A percentile compares a stretch with the other conserved stretches of the same genome.
Conservation (phyloP, 1,140 invertebrate species). For the Dryas iulia region DNA sequence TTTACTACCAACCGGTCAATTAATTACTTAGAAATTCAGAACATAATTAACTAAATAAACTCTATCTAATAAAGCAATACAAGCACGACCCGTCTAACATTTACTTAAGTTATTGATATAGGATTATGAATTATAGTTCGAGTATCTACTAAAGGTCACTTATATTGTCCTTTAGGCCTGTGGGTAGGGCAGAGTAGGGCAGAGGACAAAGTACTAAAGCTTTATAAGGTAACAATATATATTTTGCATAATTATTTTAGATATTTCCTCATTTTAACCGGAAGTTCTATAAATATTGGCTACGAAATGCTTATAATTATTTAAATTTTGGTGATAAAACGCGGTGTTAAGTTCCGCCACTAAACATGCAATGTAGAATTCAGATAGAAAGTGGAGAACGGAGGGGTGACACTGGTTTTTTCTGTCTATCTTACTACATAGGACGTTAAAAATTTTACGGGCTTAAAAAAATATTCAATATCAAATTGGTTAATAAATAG, state of each 20-base stretch:
- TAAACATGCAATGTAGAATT: too few species aligned
- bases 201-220: not conserved
- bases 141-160: not conserved
- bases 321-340: too few species aligned
- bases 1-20: not conserved
- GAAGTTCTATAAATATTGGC: too few species aligned
- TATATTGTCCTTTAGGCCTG: not conserved
- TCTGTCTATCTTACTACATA: too few species aligned
- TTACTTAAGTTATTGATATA: slow-evolving; percentile 1
- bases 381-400: too few species aligned
- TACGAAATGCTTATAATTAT: too few species aligned
- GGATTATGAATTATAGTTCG: not conserved
- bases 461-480: too few species aligned
- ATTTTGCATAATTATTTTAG: not conserved
- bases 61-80: not conserved
- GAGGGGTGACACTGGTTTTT: too few species aligned
- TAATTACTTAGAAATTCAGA: not conserved
- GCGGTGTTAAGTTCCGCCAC: too few species aligned
- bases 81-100: not conserved
- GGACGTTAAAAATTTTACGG: too few species aligned
- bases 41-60: not conserved
- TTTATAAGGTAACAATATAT: not conserved
- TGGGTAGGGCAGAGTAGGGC: not conserved
- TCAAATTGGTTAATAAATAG: too few species aligned
- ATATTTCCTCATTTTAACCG: too few species aligned